Percentiles rank a stretch among this genome's conserved stretches.
Conservation (phyloP, 2,797 vertebrate genomes). For the Toxotes lorentzi region DNA sequence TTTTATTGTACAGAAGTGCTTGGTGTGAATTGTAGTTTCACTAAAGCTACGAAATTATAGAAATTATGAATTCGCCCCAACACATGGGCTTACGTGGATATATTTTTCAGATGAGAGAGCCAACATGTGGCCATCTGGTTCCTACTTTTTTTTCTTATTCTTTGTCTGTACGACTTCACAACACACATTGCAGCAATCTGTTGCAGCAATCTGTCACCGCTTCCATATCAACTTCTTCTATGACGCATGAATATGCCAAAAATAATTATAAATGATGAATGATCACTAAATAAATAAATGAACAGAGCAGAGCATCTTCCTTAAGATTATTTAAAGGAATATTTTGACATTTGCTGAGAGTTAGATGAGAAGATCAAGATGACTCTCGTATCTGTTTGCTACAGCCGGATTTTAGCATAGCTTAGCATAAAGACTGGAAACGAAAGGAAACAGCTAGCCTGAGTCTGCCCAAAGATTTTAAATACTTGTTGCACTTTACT, state of each 20-base stretch:
- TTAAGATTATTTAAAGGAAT: not conserved
- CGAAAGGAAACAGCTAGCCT: not conserved
- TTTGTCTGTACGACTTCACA: slow-evolving; percentile 1
- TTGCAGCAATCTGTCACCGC: slow-evolving; percentile 2
- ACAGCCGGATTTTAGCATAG: not conserved
- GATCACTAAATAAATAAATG: not conserved
- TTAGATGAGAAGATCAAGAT: not conserved
- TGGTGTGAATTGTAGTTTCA: not conserved
- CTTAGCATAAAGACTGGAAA: not conserved
- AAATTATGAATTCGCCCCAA: not conserved
- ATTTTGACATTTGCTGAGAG: not conserved
- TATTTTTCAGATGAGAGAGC: not conserved
- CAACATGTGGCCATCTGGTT: slow-evolving; percentile 1
- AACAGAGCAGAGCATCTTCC: not conserved
- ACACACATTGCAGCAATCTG: not conserved
- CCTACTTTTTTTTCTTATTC: not conserved
- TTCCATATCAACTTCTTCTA: not conserved
- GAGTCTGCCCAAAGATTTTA: not conserved
- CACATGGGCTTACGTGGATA: not conserved
- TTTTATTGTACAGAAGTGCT: not conserved
- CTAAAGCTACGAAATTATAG: not conserved
- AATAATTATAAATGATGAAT: not conserved
- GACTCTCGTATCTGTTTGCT: not conserved
- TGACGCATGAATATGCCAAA: not conserved
- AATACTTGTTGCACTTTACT: not conserved